These are phyloP conservation scores for Schizotus pectinicornis DNA, from an alignment of 2,888 invertebrate species.

Conservation along the genomic window DNA sequence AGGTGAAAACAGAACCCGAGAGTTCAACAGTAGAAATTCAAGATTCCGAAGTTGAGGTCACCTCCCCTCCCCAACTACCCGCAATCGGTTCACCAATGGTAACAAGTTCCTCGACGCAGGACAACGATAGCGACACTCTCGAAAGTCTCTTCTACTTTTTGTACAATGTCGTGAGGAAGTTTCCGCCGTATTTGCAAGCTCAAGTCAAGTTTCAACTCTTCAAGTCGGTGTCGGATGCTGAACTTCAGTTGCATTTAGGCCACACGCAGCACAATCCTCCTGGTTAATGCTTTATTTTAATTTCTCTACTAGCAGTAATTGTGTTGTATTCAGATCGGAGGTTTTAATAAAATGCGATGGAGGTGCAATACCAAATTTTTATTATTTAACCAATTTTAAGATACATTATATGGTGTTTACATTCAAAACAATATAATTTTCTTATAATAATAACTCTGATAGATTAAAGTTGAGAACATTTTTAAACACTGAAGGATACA, in stretches of 20 bases:
- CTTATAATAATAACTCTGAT: conserved; percentile 15
- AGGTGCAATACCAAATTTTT: conserved; percentile 17
- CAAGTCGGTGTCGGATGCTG: conserved; percentile 9
- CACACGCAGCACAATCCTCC: not conserved
- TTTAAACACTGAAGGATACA: conserved; percentile 27
- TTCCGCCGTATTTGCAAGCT: conserved; percentile 10
- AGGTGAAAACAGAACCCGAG: conserved; percentile 3
- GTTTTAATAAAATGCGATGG: not conserved
- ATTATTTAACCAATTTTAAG: conserved; percentile 22
- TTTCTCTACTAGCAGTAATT: not conserved
- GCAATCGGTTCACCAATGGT: no score
- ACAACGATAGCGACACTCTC: conserved; percentile 4
- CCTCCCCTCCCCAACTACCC: no score
- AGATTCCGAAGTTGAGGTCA: not conserved
- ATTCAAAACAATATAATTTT: conserved; percentile 24
- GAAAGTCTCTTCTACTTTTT: conserved; percentile 9
- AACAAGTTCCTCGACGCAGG: no score
- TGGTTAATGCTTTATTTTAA: not conserved
- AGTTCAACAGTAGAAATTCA: not conserved
- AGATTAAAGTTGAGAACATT: conserved; percentile 25
- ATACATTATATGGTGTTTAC: conserved; percentile 22
- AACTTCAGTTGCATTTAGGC: conserved; percentile 2
- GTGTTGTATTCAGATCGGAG: not conserved
- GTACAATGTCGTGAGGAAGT: conserved; percentile 5
- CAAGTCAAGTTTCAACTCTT: conserved; percentile 11